Base-by-base conservation (phyloP, 2,797 vertebrate species). In the Hyperoplus lanceolatus region DNA sequence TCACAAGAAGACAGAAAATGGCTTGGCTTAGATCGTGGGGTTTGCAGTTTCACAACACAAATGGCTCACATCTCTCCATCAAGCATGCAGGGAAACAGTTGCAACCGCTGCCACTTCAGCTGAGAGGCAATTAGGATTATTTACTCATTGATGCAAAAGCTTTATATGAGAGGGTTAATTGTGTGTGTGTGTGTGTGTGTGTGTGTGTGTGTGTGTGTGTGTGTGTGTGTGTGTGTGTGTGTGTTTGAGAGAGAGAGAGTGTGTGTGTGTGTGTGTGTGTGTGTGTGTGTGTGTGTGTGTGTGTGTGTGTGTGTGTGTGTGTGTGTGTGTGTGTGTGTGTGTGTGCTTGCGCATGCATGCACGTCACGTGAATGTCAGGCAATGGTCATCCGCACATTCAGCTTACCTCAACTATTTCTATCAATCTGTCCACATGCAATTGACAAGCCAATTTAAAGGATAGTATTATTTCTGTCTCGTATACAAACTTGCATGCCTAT, bases 41-140 rank as follows among this genome's bases (percentile, higher is more conserved):
- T 73, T 77, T 70, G 61, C 79, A 81, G 80, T 75, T 83, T 85
- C 76, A 86, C 78, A 54, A 57, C 76, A 71, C 60, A 60, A 71
- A 15, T 45, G 8, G 61, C 70, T 85, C 81, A 62, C 79, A 85
- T 87, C 79, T 73, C 79, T 88, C 85, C 83, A 90, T 88, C 80
- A 73, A 79, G 87, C 90, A 90, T 82, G 84, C 71, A 60, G 79
- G 58, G 71, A 84, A 29, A 70, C 57, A 63, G 75, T 73, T 21
- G 54, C 82, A 80, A 84, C 69, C 48, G 41, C 50, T 60, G 55
- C 80, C 82, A 75, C 88, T 79, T 85, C 84, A 82, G 73, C 72
- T 69, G 61, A 80, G 81, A 82, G 77, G 84, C 83, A 86, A 89
- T 93, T 90, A 88, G 54, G 81, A 86, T 89, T 89, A 77, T 88